These are phyloP conservation scores for Sweltsa coloradensis DNA, from an alignment of 1,140 invertebrate genomes.

Conservation along the genomic window DNA sequence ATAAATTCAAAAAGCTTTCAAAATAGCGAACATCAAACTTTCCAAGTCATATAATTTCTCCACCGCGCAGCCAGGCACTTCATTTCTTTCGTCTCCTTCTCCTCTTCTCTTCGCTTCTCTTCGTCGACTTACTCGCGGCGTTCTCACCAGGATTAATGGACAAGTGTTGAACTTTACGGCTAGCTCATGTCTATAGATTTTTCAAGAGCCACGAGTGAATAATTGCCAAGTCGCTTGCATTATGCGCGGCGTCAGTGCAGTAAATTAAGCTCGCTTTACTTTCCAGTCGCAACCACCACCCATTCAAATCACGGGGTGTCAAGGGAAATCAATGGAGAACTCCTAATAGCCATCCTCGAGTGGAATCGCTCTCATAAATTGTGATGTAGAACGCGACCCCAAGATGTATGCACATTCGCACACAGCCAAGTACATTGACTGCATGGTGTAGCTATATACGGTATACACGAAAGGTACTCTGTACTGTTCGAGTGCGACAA, in stretches of 20 bases:
- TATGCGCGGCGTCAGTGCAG: not conserved
- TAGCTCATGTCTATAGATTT: constrained; percentile 10
- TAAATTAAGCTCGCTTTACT: not conserved
- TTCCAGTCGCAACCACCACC: not conserved
- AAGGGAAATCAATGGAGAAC: not conserved
- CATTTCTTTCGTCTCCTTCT: too few species aligned
- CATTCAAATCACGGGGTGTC: not conserved
- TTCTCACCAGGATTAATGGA: constrained; percentile 10
- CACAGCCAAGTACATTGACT: too few species aligned
- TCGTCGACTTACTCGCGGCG: constrained; percentile 4
- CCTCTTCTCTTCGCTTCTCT: too few species aligned
- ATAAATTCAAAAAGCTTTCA: not conserved
- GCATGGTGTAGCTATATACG: too few species aligned
- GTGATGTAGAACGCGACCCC: too few species aligned
- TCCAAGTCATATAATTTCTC: not conserved
- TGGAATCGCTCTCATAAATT: constrained; percentile 1
- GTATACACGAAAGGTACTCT: too few species aligned
- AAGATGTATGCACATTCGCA: too few species aligned
- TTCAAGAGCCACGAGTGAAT: too few species aligned
- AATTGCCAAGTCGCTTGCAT: constrained; percentile 1
- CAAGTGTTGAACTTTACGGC: constrained; percentile 9
- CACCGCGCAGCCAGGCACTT: not conserved
- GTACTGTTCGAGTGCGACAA: too few species aligned
- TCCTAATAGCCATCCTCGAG: not conserved
- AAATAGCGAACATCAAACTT: not conserved